Base-by-base conservation (phyloP, 2,797 vertebrate genomes). In the Mormyrops boulengeri region DNA sequence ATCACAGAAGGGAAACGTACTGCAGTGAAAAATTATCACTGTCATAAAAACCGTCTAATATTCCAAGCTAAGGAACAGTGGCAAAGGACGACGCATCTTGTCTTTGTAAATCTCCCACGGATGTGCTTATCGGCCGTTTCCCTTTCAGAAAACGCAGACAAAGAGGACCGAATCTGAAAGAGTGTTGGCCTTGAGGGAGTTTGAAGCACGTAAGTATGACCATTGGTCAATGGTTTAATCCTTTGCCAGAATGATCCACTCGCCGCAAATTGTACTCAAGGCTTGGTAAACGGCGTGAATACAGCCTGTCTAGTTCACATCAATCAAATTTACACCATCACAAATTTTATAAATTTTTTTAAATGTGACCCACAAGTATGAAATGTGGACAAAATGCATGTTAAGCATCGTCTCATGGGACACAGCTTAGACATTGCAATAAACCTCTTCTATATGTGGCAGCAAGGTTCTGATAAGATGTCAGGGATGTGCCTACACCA, bases 171-270 rank as follows among this genome's bases (percentile, higher is more conserved):
- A 93, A 22, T 97, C 96, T 90, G 96, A 97, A 91, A 93, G 94
- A 88, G 92, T 96, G 89, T 92, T 97, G 2, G 90, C 95, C 88
- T 92, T 97, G 85, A 94, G 86, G 84, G 96, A 97, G 92, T 96
- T 97, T 90, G 95, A 97, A 93, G 90, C 96, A 52, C 96, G 96
- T 97, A 93, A 96, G 96, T 96, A 90, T n/a, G 26, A n/a, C 17
- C 87, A 5, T 11, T 47, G 22, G 4, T 19, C 84, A 50, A 30
- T 30, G 26, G 26, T 30, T 30, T 30, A 30, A 30, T 85, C 47
- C 22, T 6, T 26, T 12, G 4, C 22, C 3, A 4, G 9, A 52
- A 44, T 9, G 47, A 85, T 47, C 44, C 2, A 30, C 34, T 87
- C 30, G 0, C 30, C 8, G 8, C 3, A 19, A 87, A 19, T 87